Evolutionary conservation across 2,113 vertebrate species (phyloP), one percentile per base, ranked within the genome.

Genomic region (Xenopus laevis): DNA sequence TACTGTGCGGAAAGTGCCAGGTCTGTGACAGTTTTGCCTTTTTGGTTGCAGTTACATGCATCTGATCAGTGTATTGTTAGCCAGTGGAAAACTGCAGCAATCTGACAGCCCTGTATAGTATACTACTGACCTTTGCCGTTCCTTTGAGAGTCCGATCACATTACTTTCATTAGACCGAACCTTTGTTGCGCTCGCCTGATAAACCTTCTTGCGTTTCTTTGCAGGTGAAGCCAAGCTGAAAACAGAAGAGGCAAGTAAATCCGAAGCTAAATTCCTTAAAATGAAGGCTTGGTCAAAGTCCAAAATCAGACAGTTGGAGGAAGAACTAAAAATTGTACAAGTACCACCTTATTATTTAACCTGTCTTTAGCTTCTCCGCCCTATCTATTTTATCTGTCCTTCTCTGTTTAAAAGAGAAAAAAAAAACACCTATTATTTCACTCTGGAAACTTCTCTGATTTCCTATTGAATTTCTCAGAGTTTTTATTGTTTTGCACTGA

Each of bases 251-350:
- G 94, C 94, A 79, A 88, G 80, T 79, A 93, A 90, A 83, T 95
- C 95, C 8, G 95, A 97, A 77, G 89, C 91, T 16, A 96, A 93
- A 79, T 97, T 96, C 81, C 80, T 97, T 77, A 95, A 94, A 81
- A 93, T 92, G 83, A 97, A 97, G 81, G 94, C 94, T 4, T 96
- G 93, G 94, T 96, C 94, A 11, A 97, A 97, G 72, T 84, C 90
- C 69, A 89, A 87, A 40, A 93, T 95, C 81, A 87, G 89, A 74
- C 94, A 95, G 77, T 79, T 95, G 79, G 95, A 97, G 74, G 93
- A 93, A 45, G 93, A 95, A 71, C 75, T 95, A 7, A 94, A 88
- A 88, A 93, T 83, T 78, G 92, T 87, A 83, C 75, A 93, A 83
- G 55, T 62, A 50, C 61, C 50, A 55, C 17, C 3, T 79, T 73